Evolutionary conservation across 92 coral and sea anemone species (phyloP).

Genomic region (Epizoanthus fatuus): DNA sequence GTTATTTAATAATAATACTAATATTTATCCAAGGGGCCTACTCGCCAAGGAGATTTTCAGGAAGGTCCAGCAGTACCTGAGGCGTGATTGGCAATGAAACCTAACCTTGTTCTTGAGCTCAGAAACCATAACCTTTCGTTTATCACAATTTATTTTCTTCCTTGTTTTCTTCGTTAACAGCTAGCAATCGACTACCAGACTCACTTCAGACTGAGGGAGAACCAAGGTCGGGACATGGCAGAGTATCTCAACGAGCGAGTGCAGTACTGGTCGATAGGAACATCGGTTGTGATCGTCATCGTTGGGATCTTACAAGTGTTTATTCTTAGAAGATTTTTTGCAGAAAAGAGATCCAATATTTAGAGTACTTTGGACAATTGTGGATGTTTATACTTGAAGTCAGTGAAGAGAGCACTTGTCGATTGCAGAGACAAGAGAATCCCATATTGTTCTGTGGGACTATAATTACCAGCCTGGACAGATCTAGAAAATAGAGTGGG

Average conservation of each 20-base stretch:
- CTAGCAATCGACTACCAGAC: constrained; percentile 98
- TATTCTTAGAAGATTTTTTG: constrained; percentile 94
- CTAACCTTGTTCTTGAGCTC: too few species aligned
- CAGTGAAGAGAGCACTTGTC: too few species aligned
- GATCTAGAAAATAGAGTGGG: too few species aligned
- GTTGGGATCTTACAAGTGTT: constrained; percentile 97
- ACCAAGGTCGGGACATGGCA: constrained; percentile 95
- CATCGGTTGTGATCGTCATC: constrained; percentile 85
- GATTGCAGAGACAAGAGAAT: too few species aligned
- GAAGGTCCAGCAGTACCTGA: too few species aligned
- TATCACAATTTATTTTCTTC: neutral
- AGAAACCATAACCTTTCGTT: neutral
- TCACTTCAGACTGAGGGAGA: constrained; percentile 94
- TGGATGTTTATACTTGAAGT: too few species aligned
- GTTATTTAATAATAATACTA: too few species aligned
- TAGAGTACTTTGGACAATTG: constrained; percentile 30
- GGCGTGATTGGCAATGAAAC: too few species aligned
- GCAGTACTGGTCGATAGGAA: constrained; percentile 99
- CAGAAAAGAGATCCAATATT: constrained; percentile 97
- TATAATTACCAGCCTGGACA: too few species aligned
- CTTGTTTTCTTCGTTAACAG: constrained; percentile 38
- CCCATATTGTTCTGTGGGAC: too few species aligned
- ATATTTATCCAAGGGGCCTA: too few species aligned
- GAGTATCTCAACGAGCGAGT: constrained; percentile 98
- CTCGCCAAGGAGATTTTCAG: too few species aligned